Evolutionary conservation across 2,797 vertebrate species (phyloP), one percentile per base, ranked within the genome.

Genomic region (Avahi laniger): DNA sequence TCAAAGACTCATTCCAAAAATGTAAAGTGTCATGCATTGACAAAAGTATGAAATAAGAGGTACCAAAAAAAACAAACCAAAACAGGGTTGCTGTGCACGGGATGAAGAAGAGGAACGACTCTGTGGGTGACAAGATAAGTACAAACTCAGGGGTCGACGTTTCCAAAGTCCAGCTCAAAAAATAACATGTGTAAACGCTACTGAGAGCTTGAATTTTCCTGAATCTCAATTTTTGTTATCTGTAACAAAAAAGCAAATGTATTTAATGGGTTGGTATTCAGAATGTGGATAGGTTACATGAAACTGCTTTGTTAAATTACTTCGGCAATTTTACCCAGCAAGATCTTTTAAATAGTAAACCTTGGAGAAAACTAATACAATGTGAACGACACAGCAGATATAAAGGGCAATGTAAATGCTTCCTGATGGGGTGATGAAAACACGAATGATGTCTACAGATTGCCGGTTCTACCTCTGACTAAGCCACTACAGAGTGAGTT

Each of bases 341-440:
- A 79, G 96, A 70, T 46, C 41, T 75, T 93, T 94, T 81, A 81
- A 93, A 54, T 78, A 85, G 70, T 70, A 72, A 82, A 63, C 24
- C 14, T 38, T 59, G 22, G 50, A 81, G 57, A 57, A 93, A 92
- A 86, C 13, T 2, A 81, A 88, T 20, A 54, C 61, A 75, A 54
- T 22, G 41, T 82, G 76, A 57, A 91, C 43, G 20, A 30, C 22
- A 18, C 24, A n/a, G 63, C 52, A 35, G 12, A 69, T 43, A 83
- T 65, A 24, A 88, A 83, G 59, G 22, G 7, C 48, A 2, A 2
- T 8, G n/a, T 28, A 63, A 95, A 80, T 6, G 57, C 46, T 91
- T 93, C 22, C 11, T 50, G 78, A 76, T 2, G n/a, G 41, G 88
- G 46, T 11, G 17, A 70, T 35, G 93, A 87, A 83, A 90, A 57